phyloP scores from a whole-genome alignment of 2,113 vertebrate genomes.

The Prunella himalayana region DNA sequence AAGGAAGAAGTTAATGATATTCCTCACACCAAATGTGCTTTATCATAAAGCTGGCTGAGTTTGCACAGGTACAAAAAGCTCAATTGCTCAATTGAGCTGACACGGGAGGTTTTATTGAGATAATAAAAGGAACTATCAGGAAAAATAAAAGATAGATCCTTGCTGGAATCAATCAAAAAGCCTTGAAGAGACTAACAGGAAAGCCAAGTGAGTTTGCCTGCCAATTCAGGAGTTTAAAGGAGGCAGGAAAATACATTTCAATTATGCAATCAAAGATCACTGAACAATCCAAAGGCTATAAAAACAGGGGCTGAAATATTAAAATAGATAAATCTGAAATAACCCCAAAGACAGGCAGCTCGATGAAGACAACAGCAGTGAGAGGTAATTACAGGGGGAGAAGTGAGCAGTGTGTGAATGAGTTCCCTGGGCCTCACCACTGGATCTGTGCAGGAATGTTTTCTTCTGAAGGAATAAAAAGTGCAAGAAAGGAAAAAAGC shows the following conservation, averaged over 20 bases:
- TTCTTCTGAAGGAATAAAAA: background rate
- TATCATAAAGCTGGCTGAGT: background rate
- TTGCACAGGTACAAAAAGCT: background rate
- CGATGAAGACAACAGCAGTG: background rate
- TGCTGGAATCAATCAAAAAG: background rate
- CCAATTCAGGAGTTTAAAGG: background rate
- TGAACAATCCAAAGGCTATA: background rate
- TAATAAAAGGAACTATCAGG: conserved; percentile 8
- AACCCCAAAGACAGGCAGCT: background rate
- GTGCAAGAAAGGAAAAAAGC: background rate
- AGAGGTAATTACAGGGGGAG: background rate
- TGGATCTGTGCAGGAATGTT: background rate
- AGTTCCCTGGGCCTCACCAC: background rate
- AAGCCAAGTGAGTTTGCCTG: background rate
- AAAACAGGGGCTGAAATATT: background rate
- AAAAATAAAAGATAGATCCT: background rate
- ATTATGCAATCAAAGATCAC: background rate
- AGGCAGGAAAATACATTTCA: background rate
- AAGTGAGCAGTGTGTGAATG: background rate
- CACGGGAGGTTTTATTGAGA: background rate
- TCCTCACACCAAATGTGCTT: background rate
- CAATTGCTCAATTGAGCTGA: background rate
- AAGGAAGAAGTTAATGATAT: background rate
- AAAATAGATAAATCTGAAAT: background rate
- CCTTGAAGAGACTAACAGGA: background rate